Evolutionary conservation across 1,140 invertebrate genomes (phyloP), one percentile per base, ranked within the genome.

Genomic region (Ectropis grisescens): DNA sequence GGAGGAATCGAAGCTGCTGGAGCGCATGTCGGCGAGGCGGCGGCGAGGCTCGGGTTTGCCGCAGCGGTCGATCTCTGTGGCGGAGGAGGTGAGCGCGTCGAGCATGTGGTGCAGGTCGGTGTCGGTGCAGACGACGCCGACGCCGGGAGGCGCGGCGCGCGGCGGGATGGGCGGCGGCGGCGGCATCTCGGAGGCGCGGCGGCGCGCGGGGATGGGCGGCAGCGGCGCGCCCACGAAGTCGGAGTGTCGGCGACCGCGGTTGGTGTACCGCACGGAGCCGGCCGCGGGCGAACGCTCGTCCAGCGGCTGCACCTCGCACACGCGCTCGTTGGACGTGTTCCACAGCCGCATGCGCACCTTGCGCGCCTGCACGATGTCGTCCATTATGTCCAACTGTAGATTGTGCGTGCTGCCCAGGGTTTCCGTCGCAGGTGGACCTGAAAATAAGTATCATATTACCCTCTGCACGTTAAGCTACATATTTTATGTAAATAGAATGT

Each of bases 331-430:
- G 30, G 90, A 89, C 1, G 90, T 93, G 29, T 90, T 91, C 89
- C 91, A 93, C 58, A 94, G 86, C 69, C 91, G 92, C 84, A 93
- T 88, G 26, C 89, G 84, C 0, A 91, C 92, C 83, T 93, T 93
- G 24, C 90, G 84, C 1, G 90, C 89, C 60, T 91, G 91, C 11
- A 93, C 88, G 22, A 94, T 93, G 55, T 93, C 91, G 50, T 93
- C 92, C 91, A 94, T 93, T 37, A 93, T 93, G 54, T 94, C 92
- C 35, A 93, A 76, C 53, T 93, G 91, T 11, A 93, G 78, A 62
- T 93, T 93, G 58, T 93, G 92, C 9, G 88, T 87, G 58, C 90
- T 92, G 22, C 92, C 92, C 10, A 86, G 79, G 5, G 83, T 80
- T 22, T 87, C 87, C 12, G 88, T 89, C 11, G 89, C 88, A 13